Evolutionary conservation across 2,888 invertebrate species (phyloP), one percentile per base, ranked within the genome.

Genomic region (Oegoconia quadripuncta): DNA sequence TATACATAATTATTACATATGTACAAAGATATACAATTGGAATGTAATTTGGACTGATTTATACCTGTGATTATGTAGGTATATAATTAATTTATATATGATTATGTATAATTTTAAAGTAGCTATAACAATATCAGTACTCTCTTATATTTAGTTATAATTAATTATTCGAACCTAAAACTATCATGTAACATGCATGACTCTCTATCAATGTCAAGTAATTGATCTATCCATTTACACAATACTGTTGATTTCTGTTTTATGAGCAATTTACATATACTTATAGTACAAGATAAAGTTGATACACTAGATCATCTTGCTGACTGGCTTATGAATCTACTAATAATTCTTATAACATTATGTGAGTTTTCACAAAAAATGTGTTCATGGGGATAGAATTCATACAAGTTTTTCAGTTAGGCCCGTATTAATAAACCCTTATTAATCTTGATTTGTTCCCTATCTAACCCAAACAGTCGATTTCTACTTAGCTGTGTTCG

Each of bases 21-120:
- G 59, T 81, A 84, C 79, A 81, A 67, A 66, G 60, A 74, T 75
- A 72, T 71, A 78, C 71, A 77, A 69, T 65, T 83, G 86, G 86
- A 86, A 86, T 86, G 86, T 84, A 72, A 74, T 74, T 75, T 86
- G 80, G 84, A 86, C 86, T 77, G 64, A 57, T 55, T 65, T 69
- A 73, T 69, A 80, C 72, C 67, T 64, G 68, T 68, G 61, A 68
- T 68, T 59, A 71, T 74, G 66, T 72, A 71, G 35, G 36, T 34
- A 38, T n/a, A n/a, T 22, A 40, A 20, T 20, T 62, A 64, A 59
- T 64, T 66, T 46, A 12, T 61, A 54, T 55, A 59, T 65, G 61
- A 64, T 72, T 65, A 73, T 68, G 64, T 63, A 59, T 61, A 69
- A 65, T 61, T 67, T 68, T 63, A 64, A 66, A 52, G 57, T 67